phyloP scores from a whole-genome alignment of 1,140 invertebrate species.

The Pseudomyrmex gracilis region DNA sequence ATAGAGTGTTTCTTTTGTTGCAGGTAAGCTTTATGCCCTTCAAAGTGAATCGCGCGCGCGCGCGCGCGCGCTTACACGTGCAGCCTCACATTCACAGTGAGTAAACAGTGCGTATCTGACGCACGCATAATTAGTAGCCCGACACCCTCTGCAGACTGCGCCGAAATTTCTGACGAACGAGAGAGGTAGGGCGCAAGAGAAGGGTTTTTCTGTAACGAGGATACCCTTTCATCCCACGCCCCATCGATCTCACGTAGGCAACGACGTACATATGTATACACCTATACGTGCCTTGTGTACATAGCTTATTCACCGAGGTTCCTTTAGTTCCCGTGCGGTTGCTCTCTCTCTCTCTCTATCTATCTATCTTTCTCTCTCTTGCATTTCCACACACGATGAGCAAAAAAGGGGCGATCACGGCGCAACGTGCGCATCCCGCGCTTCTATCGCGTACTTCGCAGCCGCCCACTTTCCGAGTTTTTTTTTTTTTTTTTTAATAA shows the following conservation, averaged over 20 bases:
- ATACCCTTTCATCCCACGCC: slow-evolving; percentile 71
- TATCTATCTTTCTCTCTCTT: too few species aligned
- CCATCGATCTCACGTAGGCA: slow-evolving; percentile 66
- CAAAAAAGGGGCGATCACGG: slow-evolving; percentile 33
- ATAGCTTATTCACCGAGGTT: slow-evolving; percentile 64
- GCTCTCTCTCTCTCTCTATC: slow-evolving; percentile 28
- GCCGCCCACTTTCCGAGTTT: not conserved
- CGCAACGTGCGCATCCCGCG: slow-evolving; percentile 22
- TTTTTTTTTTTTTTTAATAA: slow-evolving; percentile 38
- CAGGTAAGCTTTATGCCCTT: slow-evolving; percentile 76
- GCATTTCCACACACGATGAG: slow-evolving; percentile 13
- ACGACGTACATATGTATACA: slow-evolving; percentile 54
- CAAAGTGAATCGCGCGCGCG: slow-evolving; percentile 63
- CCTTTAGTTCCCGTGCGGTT: slow-evolving; percentile 50
- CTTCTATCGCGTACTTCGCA: slow-evolving; percentile 18
- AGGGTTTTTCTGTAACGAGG: slow-evolving; percentile 70
- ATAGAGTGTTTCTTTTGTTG: slow-evolving; percentile 74
- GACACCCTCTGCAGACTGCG: slow-evolving; percentile 72
- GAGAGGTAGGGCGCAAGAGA: slow-evolving; percentile 37
- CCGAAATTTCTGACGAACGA: slow-evolving; percentile 64
- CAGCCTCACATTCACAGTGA: slow-evolving; percentile 79
- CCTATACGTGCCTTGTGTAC: slow-evolving; percentile 45
- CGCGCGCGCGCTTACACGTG: slow-evolving; percentile 11
- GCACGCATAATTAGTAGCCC: slow-evolving; percentile 82
- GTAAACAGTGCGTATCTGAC: slow-evolving; percentile 81